Evolutionary conservation across 2,113 vertebrate species (phyloP), one percentile per base, ranked within the genome.

Genomic region (Cnemophilus loriae): DNA sequence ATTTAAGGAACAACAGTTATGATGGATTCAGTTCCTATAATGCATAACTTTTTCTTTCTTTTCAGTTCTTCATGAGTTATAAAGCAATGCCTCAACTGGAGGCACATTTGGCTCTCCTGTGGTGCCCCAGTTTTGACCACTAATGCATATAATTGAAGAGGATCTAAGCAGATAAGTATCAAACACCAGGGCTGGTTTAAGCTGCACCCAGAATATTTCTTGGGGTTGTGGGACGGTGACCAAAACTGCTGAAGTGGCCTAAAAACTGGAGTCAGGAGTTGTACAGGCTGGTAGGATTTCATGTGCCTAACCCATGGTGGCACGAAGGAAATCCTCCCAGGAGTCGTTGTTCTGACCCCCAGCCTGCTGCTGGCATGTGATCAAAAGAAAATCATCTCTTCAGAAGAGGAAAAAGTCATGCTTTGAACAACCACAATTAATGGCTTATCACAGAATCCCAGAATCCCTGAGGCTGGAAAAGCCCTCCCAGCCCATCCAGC

Each of bases 401-500:
- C 20, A 53, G 49, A 73, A 84, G 26, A 83, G 37, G 14, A 69
- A 59, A 65, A 75, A 55, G 22, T 52, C 26, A 16, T 2, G 1
- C 10, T 30, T 83, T 73, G 42, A 93, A 42, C 30, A 65, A 24
- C 7, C 49, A 55, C n/a, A 80, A 3, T 52, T 10, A 13, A 60
- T 21, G 35, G 30, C 13, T 53, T 63, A 49, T 41, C 47, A 27
- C 14, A 83, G 35, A 61, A 83, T 28, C 27, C 1, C 46, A 32
- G 18, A 0, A 19, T 35, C 17, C 2, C 18, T 55, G 21, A 1
- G 8, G 26, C 0, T 55, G 70, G 63, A 3, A 76, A 32, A 89
- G 3, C 6, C 5, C n/a, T 68, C 3, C 39, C 3, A 60, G 2
- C 0, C 1, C 69, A 18, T 0, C 0, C 0, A 75, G 53, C 9